These are phyloP conservation scores for Antennarius maculatus DNA, from an alignment of 2,797 vertebrate genomes.

Conservation along the genomic window DNA sequence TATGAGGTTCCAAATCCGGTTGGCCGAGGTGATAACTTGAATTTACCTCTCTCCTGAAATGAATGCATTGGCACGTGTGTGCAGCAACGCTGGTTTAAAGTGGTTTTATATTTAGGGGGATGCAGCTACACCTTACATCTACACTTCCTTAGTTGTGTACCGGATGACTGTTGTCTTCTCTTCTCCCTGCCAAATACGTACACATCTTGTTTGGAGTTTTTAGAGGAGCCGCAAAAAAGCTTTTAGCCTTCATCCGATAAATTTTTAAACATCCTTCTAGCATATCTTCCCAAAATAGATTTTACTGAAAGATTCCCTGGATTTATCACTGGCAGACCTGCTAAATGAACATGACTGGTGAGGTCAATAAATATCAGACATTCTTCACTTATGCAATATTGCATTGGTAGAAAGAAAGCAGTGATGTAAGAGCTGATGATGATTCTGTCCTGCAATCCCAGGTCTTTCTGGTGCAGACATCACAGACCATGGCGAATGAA, in stretches of 20 bases:
- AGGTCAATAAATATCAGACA: slow-evolving; percentile 53
- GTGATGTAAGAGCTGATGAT: slow-evolving; percentile 58
- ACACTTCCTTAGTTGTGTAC: too few relatives aligned
- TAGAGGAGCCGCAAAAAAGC: neutral
- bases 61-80: too few relatives aligned
- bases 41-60: too few relatives aligned
- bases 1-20: too few relatives aligned
- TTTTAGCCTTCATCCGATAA: neutral
- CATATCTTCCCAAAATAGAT: neutral
- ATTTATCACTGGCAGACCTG: slow-evolving; percentile 37
- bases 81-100: too few relatives aligned
- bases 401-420: slow-evolving; percentile 19
- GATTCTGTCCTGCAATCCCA: slow-evolving; percentile 19
- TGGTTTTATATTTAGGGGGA: too few relatives aligned
- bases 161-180: too few relatives aligned
- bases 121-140: too few relatives aligned
- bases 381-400: slow-evolving; percentile 61
- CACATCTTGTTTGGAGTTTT: neutral
- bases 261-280: neutral
- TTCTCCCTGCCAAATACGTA: too few relatives aligned
- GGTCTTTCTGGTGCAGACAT: slow-evolving; percentile 50
- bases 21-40: too few relatives aligned
- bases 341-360: slow-evolving; percentile 48
- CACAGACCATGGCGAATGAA: slow-evolving; percentile 39
- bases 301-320: slow-evolving; percentile 19